Evolutionary conservation across 2,888 invertebrate species (phyloP).

Genomic region (Oscheius sp.): DNA sequence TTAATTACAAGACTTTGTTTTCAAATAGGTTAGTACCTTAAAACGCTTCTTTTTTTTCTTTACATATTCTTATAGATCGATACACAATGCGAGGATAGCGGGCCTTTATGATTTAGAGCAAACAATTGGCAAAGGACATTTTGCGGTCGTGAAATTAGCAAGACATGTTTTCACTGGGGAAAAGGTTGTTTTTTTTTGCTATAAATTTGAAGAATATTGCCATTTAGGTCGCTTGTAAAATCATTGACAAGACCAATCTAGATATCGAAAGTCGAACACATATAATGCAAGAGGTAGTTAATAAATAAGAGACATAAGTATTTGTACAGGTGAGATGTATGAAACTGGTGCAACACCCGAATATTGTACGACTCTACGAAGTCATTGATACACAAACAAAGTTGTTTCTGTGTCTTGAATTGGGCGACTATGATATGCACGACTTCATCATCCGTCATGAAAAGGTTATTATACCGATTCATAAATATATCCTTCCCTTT

Average conservation of each 20-base stretch:
- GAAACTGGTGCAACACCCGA: constrained; percentile 98
- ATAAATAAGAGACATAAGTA: background rate
- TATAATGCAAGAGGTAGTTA: constrained; percentile 83
- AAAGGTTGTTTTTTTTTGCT: constrained; percentile 76
- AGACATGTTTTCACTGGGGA: constrained; percentile 98
- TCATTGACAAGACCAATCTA: constrained; percentile 96
- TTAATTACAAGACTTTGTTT: no score
- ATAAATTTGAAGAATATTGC: constrained; percentile 3
- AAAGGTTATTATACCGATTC: constrained; percentile 32
- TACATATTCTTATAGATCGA: constrained; percentile 30
- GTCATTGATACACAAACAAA: constrained; percentile 96
- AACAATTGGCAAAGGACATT: constrained; percentile 96
- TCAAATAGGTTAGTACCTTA: no score
- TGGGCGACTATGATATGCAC: constrained; percentile 97
- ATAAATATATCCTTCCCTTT: background rate
- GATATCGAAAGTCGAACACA: constrained; percentile 94
- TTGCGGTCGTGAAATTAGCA: constrained; percentile 96
- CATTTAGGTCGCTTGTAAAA: constrained; percentile 75
- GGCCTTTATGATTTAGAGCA: constrained; percentile 96
- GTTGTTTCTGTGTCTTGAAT: constrained; percentile 83
- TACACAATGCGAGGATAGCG: constrained; percentile 54
- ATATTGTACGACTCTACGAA: constrained; percentile 96
- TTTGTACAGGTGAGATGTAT: constrained; percentile 84
- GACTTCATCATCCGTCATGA: constrained; percentile 97
- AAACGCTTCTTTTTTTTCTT: background rate